Evolutionary conservation across 53 echinoderm and acorn worm species (phyloP).

Genomic region (Crossaster papposus): DNA sequence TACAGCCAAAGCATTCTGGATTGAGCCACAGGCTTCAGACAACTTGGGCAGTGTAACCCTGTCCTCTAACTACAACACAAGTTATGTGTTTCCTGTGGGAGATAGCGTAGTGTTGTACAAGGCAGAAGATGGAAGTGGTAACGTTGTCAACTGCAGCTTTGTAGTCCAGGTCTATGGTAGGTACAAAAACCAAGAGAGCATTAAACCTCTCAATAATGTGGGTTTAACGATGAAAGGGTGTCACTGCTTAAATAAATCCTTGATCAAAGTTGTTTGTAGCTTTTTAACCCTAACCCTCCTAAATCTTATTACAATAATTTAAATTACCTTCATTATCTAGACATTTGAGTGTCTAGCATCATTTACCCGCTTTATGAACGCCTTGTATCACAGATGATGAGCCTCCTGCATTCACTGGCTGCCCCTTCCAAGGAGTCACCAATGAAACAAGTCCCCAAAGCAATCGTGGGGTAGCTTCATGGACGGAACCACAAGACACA

Average conservation of each 20-base stretch:
- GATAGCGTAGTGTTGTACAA: slow-evolving; percentile 43
- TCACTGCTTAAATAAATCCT: too few relatives aligned
- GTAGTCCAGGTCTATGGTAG: slow-evolving; percentile 59
- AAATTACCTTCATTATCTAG: too few relatives aligned
- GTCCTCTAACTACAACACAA: neutral
- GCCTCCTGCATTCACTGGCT: slow-evolving; percentile 49
- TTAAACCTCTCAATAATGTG: too few relatives aligned
- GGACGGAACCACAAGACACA: neutral
- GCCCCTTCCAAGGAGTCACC: slow-evolving; percentile 27
- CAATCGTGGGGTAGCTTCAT: slow-evolving; percentile 14
- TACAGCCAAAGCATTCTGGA: slow-evolving; percentile 42
- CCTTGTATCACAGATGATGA: slow-evolving; percentile 29
- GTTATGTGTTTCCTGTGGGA: neutral
- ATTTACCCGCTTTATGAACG: too few relatives aligned
- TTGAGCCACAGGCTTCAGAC: slow-evolving; percentile 17
- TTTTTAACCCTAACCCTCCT: too few relatives aligned
- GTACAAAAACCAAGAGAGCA: neutral
- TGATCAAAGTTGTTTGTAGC: too few relatives aligned
- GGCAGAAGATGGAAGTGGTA: slow-evolving; percentile 15
- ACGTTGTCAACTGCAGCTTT: slow-evolving; percentile 44
- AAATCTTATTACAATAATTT: too few relatives aligned
- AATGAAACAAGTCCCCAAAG: slow-evolving; percentile 11
- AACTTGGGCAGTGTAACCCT: slow-evolving; percentile 54
- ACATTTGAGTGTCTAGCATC: too few relatives aligned
- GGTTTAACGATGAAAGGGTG: too few relatives aligned